A percentile compares a stretch with the other conserved stretches of the same genome.
Evolutionary conservation across 2,888 invertebrate species (phyloP).

Genomic region (Rotaria macrura): DNA sequence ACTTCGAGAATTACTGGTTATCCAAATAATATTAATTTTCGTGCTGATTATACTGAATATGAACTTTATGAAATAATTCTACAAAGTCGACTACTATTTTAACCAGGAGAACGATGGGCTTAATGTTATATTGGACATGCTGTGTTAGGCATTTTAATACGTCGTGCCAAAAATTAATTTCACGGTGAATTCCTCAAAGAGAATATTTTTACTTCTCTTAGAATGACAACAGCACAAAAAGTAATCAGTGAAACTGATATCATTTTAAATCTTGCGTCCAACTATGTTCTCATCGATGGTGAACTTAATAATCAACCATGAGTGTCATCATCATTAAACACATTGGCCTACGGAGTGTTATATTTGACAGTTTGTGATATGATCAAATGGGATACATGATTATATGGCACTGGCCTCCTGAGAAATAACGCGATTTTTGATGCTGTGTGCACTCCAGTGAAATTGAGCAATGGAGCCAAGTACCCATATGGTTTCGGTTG

Average conservation of each 20-base stretch:
- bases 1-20: background rate
- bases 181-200: background rate
- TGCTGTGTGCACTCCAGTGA: background rate
- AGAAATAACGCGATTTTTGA: background rate
- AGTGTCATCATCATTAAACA: background rate
- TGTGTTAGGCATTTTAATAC: background rate
- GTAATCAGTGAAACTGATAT: background rate
- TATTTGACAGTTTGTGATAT: background rate
- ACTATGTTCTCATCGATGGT: background rate
- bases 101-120: background rate
- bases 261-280: background rate
- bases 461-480: background rate
- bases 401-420: background rate
- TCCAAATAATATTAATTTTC: background rate
- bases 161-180: background rate
- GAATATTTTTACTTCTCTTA: background rate
- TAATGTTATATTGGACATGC: background rate
- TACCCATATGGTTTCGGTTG: background rate
- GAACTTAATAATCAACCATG: background rate
- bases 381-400: background rate
- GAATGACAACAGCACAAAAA: background rate
- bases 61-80: background rate
- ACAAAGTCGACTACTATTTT: background rate
- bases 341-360: background rate
- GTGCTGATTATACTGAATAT: background rate